A percentile compares a stretch with the other conserved stretches of the same genome.
Conservation (phyloP, 2,888 invertebrate species). For the Thymelicus acteon region DNA sequence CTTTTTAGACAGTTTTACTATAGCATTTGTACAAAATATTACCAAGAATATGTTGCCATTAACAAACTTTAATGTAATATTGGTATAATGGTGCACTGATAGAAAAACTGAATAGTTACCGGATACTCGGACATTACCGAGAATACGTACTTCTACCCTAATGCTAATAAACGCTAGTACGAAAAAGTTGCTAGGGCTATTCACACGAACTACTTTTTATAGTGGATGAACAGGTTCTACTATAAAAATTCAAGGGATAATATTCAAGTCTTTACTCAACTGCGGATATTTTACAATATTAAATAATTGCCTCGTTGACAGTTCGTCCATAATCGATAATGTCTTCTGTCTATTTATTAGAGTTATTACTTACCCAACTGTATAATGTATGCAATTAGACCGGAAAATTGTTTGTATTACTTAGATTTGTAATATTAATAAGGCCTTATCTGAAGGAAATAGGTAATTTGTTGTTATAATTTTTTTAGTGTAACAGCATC, state of each 20-base stretch:
- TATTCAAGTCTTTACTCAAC: constrained; percentile 27
- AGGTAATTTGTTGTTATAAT: too few species aligned
- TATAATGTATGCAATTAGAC: constrained; percentile 1
- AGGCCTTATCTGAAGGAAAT: too few species aligned
- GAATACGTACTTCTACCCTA: too few species aligned
- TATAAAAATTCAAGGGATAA: constrained; percentile 20
- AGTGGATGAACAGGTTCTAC: constrained; percentile 10
- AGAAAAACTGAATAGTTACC: too few species aligned
- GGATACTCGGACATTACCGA: too few species aligned
- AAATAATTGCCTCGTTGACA: constrained; percentile 31
- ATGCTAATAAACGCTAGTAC: constrained; percentile 19
- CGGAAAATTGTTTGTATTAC: constrained; percentile 2
- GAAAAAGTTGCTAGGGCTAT: constrained; percentile 31
- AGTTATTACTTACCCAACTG: background rate
- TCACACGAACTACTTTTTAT: constrained; percentile 32
- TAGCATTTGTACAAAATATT: too few species aligned
- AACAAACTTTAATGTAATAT: too few species aligned
- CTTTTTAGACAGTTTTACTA: too few species aligned
- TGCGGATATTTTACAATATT: constrained; percentile 14
- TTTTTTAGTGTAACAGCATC: too few species aligned
- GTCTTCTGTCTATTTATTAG: constrained; percentile 6
- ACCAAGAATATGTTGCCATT: too few species aligned
- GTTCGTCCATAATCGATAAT: constrained; percentile 23
- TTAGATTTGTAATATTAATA: too few species aligned
- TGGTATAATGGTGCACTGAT: too few species aligned